Percentiles rank a stretch among this genome's conserved stretches.
phyloP scores from a whole-genome alignment of 2,113 vertebrate genomes.

The Channa maculata region DNA sequence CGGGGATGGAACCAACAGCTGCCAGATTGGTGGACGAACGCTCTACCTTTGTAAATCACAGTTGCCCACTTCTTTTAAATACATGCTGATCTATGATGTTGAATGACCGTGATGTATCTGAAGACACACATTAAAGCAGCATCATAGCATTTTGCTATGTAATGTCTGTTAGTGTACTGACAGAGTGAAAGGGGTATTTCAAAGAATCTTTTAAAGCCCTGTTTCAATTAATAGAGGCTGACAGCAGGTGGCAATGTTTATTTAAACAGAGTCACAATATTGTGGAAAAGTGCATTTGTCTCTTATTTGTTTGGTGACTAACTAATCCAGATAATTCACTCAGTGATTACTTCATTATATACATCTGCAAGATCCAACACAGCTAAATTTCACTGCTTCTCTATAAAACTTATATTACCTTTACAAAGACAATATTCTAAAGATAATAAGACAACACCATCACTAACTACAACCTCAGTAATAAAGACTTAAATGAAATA shows the following conservation, averaged over 20 bases:
- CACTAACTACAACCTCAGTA: too few species aligned
- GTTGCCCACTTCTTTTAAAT: background rate
- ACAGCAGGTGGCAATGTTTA: constrained; percentile 80
- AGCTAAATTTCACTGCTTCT: too few species aligned
- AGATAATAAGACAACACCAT: too few species aligned
- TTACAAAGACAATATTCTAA: background rate
- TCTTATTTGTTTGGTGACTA: constrained; percentile 9
- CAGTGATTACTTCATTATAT: background rate
- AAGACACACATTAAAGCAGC: constrained; percentile 16
- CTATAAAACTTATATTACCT: background rate
- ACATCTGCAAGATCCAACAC: background rate
- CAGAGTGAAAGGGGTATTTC: constrained; percentile 10
- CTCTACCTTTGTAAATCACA: too few species aligned
- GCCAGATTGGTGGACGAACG: too few species aligned
- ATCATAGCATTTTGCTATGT: too few species aligned
- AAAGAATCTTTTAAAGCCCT: constrained; percentile 18
- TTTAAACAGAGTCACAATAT: constrained; percentile 53
- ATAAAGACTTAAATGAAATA: too few species aligned
- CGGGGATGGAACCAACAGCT: too few species aligned
- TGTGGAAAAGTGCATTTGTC: constrained; percentile 7
- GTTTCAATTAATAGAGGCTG: constrained; percentile 63
- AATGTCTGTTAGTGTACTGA: background rate
- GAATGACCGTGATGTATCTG: constrained; percentile 31
- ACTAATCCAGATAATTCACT: background rate
- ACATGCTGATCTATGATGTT: background rate